Evolutionary conservation across 2,113 vertebrate species (phyloP), one percentile per base, ranked within the genome.

Genomic region (Myiagra hebetior): DNA sequence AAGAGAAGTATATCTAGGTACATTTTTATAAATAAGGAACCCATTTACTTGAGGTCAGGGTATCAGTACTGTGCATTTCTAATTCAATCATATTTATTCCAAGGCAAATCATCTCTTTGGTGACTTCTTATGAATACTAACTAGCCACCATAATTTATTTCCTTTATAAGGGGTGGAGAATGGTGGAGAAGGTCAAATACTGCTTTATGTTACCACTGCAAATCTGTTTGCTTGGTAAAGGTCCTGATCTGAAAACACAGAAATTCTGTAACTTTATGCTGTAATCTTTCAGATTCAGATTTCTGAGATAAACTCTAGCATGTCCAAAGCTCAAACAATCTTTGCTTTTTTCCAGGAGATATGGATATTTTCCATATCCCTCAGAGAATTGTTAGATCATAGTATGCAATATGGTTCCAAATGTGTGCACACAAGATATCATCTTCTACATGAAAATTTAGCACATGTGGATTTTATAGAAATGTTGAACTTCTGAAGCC

Each of bases 41-140:
- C 65, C 80, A 91, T 95, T 96, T 95, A 67, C 82, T 96, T 62
- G 72, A 83, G 96, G 93, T 97, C 96, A 97, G 57, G 53, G 74
- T 97, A 97, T 95, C 93, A 95, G 80, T 94, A 75, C 85, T 85
- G 42, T 87, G 93, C 82, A 95, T 97, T 96, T 95, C 89, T 97
- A 96, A 97, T 97, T 96, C 83, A 95, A 95, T 95, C 89, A 89
- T 95, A 95, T 93, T 96, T 96, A 96, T 94, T 96, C 85, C 84
- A 92, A 92, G 78, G 79, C 52, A 94, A 92, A 96, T 96, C 21
- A 92, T 91, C 85, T 95, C 82, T 94, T 96, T 81, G 70, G 67
- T 4, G 26, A 70, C 69, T 95, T 93, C 83, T 92, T 90, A 82
- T 60, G 82, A 97, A 96, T 94, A 87, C n/a, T 86, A 96, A 97